phyloP scores from a whole-genome alignment of 1,140 invertebrate species.

The Amphibalanus amphitrite region DNA sequence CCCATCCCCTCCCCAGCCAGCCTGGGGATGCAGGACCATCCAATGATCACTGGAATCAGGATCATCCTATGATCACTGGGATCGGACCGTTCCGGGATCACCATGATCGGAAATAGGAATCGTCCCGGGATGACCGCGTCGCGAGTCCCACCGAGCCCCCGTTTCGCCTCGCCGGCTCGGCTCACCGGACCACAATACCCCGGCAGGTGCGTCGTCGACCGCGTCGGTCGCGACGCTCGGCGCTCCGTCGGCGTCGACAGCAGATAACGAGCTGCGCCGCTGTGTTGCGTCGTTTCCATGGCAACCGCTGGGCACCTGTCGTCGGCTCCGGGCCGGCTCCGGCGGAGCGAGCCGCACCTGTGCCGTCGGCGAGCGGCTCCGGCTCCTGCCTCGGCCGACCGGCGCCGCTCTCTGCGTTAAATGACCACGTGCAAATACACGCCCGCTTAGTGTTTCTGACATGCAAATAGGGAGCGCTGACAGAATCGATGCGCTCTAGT shows the following conservation, averaged over 20 bases:
- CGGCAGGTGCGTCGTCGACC: not conserved
- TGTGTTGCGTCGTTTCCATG: not conserved
- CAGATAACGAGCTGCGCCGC: not conserved
- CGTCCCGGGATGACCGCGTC: no score
- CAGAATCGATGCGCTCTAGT: not conserved
- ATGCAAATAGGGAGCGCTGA: not conserved
- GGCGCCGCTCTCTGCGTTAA: not conserved
- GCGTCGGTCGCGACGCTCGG: no score
- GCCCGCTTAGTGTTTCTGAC: slow-evolving; percentile 1
- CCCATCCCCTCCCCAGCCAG: no score
- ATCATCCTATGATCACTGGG: no score
- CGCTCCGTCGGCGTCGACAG: not conserved
- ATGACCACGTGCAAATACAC: not conserved
- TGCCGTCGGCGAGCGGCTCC: not conserved
- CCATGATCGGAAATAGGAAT: no score
- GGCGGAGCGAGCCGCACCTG: not conserved
- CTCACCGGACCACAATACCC: not conserved
- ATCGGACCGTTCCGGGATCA: no score
- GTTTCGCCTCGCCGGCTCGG: no score
- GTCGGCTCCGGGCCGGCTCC: not conserved
- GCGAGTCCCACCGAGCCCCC: no score
- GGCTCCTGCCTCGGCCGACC: no score
- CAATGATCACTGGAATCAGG: no score
- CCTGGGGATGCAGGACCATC: no score
- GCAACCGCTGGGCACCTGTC: not conserved